Conservation (phyloP, 2,888 invertebrate species). For the Plemyria rubiginata region DNA sequence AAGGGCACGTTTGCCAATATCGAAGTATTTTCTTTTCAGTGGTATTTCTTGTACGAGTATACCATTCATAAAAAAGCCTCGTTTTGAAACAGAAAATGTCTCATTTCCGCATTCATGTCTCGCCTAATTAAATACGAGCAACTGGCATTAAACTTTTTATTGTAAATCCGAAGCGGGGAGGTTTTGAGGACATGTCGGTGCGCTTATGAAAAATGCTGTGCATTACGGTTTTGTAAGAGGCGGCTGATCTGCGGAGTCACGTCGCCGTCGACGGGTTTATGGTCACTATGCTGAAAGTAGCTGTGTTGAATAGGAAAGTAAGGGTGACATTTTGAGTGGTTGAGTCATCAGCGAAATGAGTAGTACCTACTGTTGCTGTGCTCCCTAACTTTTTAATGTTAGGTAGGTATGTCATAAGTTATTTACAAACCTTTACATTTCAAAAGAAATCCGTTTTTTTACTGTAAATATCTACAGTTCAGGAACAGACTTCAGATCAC, state of each 20-base stretch:
- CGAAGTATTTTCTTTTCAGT: conserved; percentile 34
- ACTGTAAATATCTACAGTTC: no score
- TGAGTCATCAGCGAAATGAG: conserved; percentile 4
- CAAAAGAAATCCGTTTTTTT: no score
- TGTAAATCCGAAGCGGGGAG: conserved; percentile 61
- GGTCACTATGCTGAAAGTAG: conserved; percentile 12
- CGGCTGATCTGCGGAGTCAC: conserved; percentile 39
- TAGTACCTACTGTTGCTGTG: not conserved
- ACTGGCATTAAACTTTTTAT: conserved; percentile 69
- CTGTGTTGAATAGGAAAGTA: conserved; percentile 5
- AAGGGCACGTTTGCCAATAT: conserved; percentile 60
- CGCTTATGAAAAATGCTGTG: conserved; percentile 69
- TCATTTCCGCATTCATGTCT: conserved; percentile 71
- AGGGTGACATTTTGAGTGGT: conserved; percentile 12
- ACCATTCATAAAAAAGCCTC: conserved; percentile 37
- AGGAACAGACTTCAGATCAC: no score
- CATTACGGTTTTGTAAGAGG: conserved; percentile 56
- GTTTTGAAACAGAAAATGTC: conserved; percentile 59
- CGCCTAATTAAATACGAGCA: conserved; percentile 74
- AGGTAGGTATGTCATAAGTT: not conserved
- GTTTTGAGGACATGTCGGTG: conserved; percentile 65
- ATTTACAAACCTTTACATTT: no score
- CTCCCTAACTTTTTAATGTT: not conserved
- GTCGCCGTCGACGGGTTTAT: conserved; percentile 12
- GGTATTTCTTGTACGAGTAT: conserved; percentile 50